Conservation (phyloP, 1,140 invertebrate species). For the Lanistes nyassanus region DNA sequence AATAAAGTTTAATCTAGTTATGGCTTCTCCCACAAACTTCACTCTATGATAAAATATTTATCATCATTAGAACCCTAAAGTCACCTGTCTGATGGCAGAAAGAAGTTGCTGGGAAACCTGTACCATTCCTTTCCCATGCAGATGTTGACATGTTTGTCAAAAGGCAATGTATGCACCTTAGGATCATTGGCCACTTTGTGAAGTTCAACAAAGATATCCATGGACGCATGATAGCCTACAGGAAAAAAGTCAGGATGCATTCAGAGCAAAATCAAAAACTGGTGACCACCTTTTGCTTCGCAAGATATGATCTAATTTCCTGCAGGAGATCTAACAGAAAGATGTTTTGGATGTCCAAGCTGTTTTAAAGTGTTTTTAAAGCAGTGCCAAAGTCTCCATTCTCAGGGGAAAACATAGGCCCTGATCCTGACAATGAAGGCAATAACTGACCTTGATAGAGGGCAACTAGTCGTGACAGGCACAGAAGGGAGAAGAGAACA, state of each 20-base stretch:
- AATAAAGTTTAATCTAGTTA: neutral
- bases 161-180: constrained; percentile 67
- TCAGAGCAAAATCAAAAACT: constrained; percentile 12
- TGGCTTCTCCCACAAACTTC: neutral
- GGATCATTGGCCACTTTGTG: constrained; percentile 74
- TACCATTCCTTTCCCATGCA: constrained; percentile 99
- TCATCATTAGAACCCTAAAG: constrained; percentile 16
- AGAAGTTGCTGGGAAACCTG: constrained; percentile 94
- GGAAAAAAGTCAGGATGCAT: constrained; percentile 20
- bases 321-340: too few species aligned
- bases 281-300: neutral
- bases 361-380: too few species aligned
- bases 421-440: too few species aligned
- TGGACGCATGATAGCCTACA: constrained; percentile 87
- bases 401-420: too few species aligned
- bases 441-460: constrained; percentile 67
- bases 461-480: constrained; percentile 68
- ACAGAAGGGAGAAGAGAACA: constrained; percentile 72
- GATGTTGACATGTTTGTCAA: constrained; percentile 78
- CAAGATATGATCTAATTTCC: neutral
- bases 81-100: constrained; percentile 78
- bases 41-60: neutral
- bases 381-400: too few species aligned
- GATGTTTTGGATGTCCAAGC: too few species aligned
- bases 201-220: constrained; percentile 87